These are phyloP conservation scores for Acanthococcus lagerstroemiae DNA, from an alignment of 2,888 invertebrate genomes.

Conservation along the genomic window DNA sequence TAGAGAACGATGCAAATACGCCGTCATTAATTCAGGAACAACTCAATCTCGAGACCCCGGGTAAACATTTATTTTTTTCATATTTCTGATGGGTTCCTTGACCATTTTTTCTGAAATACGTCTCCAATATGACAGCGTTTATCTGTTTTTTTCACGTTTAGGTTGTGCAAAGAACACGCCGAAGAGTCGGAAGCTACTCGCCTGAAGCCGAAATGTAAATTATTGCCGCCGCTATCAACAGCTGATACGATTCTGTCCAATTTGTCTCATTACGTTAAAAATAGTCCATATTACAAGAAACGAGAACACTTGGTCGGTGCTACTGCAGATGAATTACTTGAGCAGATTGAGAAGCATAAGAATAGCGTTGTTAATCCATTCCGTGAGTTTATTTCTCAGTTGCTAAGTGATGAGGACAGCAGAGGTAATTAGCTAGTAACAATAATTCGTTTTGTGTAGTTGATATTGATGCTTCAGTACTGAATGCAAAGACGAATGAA, in stretches of 20 bases:
- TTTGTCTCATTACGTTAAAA: conserved; percentile 22
- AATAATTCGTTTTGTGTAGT: not conserved
- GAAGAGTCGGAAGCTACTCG: conserved; percentile 23
- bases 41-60: not conserved
- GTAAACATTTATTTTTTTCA: not conserved
- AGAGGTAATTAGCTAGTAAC: no score
- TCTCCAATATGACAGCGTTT: not conserved
- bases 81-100: not conserved
- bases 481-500: conserved; percentile 48
- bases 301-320: conserved; percentile 16
- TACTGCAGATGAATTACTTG: conserved; percentile 21
- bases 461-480: conserved; percentile 33
- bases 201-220: conserved; percentile 19
- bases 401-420: not conserved
- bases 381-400: not conserved
- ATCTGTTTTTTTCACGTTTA: not conserved
- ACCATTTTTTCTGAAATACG: not conserved
- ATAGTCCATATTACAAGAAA: conserved; percentile 11
- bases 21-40: not conserved
- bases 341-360: conserved; percentile 22
- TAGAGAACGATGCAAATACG: conserved; percentile 10
- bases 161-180: conserved; percentile 15
- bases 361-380: conserved; percentile 23
- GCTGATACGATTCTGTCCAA: conserved; percentile 16
- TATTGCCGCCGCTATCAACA: conserved; percentile 6